phyloP scores from a whole-genome alignment of 2,797 vertebrate genomes.

The Petrocephalus sullivani region DNA sequence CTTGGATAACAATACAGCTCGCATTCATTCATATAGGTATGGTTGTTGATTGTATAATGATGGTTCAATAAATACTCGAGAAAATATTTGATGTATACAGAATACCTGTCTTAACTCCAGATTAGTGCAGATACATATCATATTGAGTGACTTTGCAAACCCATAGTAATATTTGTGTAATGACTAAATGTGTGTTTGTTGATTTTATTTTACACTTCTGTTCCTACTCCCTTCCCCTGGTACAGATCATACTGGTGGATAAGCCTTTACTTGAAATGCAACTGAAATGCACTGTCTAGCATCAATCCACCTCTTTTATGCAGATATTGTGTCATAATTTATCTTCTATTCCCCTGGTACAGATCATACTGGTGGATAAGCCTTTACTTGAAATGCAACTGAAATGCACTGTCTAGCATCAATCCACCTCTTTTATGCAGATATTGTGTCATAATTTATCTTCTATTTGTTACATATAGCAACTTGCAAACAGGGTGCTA shows the following conservation, averaged over 20 bases:
- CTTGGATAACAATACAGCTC: not conserved
- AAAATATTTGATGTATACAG: slow-evolving; percentile 6
- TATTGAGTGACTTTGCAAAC: slow-evolving; percentile 7
- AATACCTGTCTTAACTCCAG: slow-evolving; percentile 6
- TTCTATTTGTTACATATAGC: not conserved
- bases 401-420: not conserved
- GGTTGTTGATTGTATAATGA: not conserved
- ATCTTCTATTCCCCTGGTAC: not conserved
- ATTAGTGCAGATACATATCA: not conserved
- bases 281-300: not conserved
- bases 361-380: not conserved
- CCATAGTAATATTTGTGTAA: slow-evolving; percentile 2
- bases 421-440: not conserved
- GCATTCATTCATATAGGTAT: not conserved
- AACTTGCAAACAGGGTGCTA: not conserved
- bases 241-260: not conserved
- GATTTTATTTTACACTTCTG: not conserved
- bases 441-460: not conserved
- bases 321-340: not conserved
- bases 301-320: not conserved
- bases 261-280: not conserved
- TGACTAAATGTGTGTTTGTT: not conserved
- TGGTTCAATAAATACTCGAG: not conserved
- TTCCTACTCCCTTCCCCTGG: not conserved
- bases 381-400: not conserved